Evolutionary conservation across 2,888 invertebrate species (phyloP).

Genomic region (Drosophila vallismaia): DNA sequence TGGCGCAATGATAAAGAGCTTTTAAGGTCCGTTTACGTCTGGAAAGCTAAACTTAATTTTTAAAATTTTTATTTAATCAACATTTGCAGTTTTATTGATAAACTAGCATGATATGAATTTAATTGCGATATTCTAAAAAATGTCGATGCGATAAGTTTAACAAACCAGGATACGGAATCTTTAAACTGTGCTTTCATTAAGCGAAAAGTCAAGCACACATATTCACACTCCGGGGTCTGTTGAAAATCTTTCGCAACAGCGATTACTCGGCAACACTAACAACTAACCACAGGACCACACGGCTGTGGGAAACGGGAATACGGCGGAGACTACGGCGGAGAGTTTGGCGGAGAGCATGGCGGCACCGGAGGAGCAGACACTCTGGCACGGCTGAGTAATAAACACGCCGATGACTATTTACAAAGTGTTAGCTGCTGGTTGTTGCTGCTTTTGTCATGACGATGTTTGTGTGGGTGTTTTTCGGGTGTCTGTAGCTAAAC

Average conservation of each 20-base stretch:
- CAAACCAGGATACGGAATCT: constrained; percentile 27
- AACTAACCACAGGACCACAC: constrained; percentile 38
- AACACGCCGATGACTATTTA: constrained; percentile 61
- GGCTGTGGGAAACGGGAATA: constrained; percentile 18
- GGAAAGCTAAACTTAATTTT: background rate
- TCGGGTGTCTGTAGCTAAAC: constrained; percentile 61
- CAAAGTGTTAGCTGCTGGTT: constrained; percentile 58
- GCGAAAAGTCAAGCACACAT: constrained; percentile 34
- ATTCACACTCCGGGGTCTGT: background rate
- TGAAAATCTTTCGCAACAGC: constrained; percentile 43
- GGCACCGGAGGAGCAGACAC: constrained; percentile 36
- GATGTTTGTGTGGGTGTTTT: constrained; percentile 32
- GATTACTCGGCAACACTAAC: constrained; percentile 44
- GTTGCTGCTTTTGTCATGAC: constrained; percentile 15
- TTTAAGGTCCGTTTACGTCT: constrained; percentile 9
- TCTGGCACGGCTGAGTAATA: constrained; percentile 61
- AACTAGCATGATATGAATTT: too few species aligned
- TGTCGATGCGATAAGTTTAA: background rate
- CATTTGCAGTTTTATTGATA: background rate
- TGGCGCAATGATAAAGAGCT: constrained; percentile 8
- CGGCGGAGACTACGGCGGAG: background rate
- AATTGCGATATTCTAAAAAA: too few species aligned
- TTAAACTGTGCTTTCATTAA: constrained; percentile 46
- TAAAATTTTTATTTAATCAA: background rate
- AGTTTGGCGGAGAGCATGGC: background rate